Evolutionary conservation across 2,888 invertebrate genomes (phyloP).

Genomic region (Drosophila neotestacea): DNA sequence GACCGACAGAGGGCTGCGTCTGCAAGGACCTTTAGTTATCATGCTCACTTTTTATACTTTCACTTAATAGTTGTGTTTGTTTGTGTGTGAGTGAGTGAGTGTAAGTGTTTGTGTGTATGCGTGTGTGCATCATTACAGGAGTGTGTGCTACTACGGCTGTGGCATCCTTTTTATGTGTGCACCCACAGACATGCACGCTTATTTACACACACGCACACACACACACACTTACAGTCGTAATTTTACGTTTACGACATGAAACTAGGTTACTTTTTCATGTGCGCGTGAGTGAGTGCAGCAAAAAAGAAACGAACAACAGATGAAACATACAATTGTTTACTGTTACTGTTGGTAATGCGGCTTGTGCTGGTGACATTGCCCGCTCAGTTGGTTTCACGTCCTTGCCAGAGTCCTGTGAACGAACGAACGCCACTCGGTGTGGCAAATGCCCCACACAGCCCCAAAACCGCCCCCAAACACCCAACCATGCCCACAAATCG

Average conservation of each 20-base stretch:
- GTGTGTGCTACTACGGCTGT: slow-evolving; percentile 46
- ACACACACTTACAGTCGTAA: slow-evolving; percentile 47
- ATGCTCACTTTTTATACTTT: slow-evolving; percentile 80
- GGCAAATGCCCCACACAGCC: slow-evolving; percentile 56
- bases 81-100: slow-evolving; percentile 19
- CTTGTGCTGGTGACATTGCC: slow-evolving; percentile 77
- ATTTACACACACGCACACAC: slow-evolving; percentile 39
- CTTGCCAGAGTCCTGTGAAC: slow-evolving; percentile 54
- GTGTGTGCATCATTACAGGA: slow-evolving; percentile 70
- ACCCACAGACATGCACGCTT: slow-evolving; percentile 53
- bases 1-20: slow-evolving; percentile 60
- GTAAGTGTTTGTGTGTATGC: slow-evolving; percentile 16
- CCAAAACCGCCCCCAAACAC: not conserved
- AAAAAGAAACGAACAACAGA: slow-evolving; percentile 31
- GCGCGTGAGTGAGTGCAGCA: slow-evolving; percentile 66
- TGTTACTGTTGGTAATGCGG: slow-evolving; percentile 48
- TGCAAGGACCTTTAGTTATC: slow-evolving; percentile 77
- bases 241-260: slow-evolving; percentile 80
- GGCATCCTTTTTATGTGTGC: slow-evolving; percentile 66
- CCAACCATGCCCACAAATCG: slow-evolving; percentile 27
- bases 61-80: slow-evolving; percentile 77
- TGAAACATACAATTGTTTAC: slow-evolving; percentile 51
- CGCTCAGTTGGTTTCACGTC: slow-evolving; percentile 75
- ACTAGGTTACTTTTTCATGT: slow-evolving; percentile 77
- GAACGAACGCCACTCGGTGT: slow-evolving; percentile 57